Conservation (phyloP, 2,113 vertebrate species). For the Otocyon megalotis region DNA sequence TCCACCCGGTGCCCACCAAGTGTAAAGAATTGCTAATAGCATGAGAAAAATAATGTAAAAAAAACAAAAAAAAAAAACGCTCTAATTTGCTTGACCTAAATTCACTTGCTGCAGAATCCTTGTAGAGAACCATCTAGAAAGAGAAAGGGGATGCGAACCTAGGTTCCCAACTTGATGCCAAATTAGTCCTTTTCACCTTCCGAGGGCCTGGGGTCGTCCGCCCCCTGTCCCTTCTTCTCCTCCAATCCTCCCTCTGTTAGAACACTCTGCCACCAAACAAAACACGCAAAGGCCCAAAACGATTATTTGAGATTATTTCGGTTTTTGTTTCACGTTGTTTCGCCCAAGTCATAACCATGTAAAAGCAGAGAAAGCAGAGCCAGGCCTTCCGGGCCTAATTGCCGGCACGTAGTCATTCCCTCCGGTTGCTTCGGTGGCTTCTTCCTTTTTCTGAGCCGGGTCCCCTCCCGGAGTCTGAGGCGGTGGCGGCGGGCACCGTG, state of each 20-base stretch:
- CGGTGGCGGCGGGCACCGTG: too few relatives aligned
- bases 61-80: neutral
- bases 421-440: neutral
- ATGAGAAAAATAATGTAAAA: neutral
- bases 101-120: neutral
- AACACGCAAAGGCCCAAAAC: neutral
- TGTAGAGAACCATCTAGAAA: neutral
- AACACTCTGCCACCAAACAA: neutral
- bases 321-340: neutral
- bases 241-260: neutral
- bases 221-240: neutral
- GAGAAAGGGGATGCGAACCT: neutral
- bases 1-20: neutral
- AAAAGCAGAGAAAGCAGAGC: conserved; percentile 44
- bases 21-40: neutral
- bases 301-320: conserved; percentile 4
- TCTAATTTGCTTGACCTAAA: neutral
- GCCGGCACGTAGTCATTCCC: neutral
- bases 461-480: neutral
- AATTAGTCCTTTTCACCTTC: neutral
- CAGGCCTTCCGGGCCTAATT: neutral
- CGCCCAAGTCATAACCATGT: neutral
- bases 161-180: neutral
- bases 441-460: neutral
- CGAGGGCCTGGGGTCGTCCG: neutral